Evolutionary conservation across 2,888 invertebrate genomes (phyloP), one percentile per base, ranked within the genome.

Genomic region (Drepanosiphum platanoidis): DNA sequence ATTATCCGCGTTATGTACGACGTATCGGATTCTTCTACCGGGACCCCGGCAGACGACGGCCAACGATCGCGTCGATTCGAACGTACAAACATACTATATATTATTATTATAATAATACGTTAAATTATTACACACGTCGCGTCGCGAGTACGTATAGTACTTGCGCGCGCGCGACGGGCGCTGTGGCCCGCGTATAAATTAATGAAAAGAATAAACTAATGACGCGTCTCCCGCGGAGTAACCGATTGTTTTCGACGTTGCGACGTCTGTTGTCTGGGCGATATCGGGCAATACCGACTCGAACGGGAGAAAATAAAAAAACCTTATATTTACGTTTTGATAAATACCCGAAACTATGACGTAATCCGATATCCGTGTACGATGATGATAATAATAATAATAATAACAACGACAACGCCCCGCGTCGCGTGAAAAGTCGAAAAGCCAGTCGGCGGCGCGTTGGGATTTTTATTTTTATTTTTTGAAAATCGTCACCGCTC

Each of bases 201-300:
- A 68, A n/a, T n/a, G n/a, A n/a, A n/a, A n/a, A 84, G 84, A 70
- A 84, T n/a, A n/a, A 77, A 77, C 77, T 58, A 68, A 77, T 68
- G 77, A 52, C 71, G 68, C 66, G 83, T 84, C 36, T 77, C 84
- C 84, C 77, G 75, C 68, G 52, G 84, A 77, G 84, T 39, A 77
- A 70, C 77, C 84, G 75, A 77, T 84, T 70, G 84, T 77, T 68
- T 84, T 84, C 77, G 77, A 84, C 68, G 68, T 58, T 58, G n/a
- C n/a, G n/a, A n/a, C 75, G 77, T 84, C 81, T 71, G 82, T n/a
- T n/a, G n/a, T n/a, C n/a, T n/a, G n/a, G n/a, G n/a, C 66, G 74
- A 66, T 75, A 75, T 83, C 74, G 83, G 83, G n/a, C n/a, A 83
- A 83, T 74, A 83, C 83, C 66, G 36, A n/a, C n/a, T n/a, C n/a